Evolutionary conservation across 2,797 vertebrate species (phyloP).

Genomic region (Gallinago solitaria): DNA sequence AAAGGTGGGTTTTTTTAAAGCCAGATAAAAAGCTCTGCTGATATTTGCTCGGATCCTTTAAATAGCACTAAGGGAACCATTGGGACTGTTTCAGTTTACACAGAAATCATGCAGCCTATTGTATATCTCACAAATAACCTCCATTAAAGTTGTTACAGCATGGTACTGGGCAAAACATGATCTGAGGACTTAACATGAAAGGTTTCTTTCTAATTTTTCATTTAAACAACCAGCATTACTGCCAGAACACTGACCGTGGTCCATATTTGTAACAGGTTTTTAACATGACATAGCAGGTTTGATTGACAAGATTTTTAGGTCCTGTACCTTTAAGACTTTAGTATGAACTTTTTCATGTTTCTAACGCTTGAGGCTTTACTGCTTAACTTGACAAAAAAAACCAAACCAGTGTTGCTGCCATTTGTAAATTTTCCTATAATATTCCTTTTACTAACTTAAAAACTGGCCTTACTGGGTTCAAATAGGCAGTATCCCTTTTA

Average conservation of each 20-base stretch:
- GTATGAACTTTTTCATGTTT: conserved; percentile 81
- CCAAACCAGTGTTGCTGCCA: conserved; percentile 75
- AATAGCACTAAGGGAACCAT: background rate
- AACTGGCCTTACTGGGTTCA: conserved; percentile 81
- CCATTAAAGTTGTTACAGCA: conserved; percentile 11
- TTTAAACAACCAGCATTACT: conserved; percentile 86
- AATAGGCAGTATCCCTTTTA: conserved; percentile 81
- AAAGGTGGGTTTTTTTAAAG: background rate
- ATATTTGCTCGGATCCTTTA: conserved; percentile 33
- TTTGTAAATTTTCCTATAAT: conserved; percentile 81
- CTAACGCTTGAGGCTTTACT: conserved; percentile 77
- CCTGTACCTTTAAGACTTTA: conserved; percentile 76
- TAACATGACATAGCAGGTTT: conserved; percentile 80
- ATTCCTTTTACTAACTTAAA: conserved; percentile 79
- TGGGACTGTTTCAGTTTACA: conserved; percentile 34
- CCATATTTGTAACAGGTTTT: conserved; percentile 83
- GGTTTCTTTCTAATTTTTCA: conserved; percentile 67
- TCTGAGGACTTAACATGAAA: conserved; percentile 58
- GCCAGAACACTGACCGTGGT: conserved; percentile 80
- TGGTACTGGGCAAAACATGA: background rate
- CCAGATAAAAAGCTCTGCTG: background rate
- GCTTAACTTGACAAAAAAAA: conserved; percentile 74
- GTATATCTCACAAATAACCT: conserved; percentile 6
- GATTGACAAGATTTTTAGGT: conserved; percentile 79
- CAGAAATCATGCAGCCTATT: background rate